Evolutionary conservation across 2,113 vertebrate species (phyloP).

Genomic region (Oryctolagus cuniculus): mOryCun1.1 NC_091440.1:26698501-26699000

Average conservation of each 20-base stretch:
- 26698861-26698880: background rate
- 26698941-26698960: background rate
- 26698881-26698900: background rate
- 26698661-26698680: background rate
- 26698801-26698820: background rate
- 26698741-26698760: background rate
- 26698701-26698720: background rate
- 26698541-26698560: background rate
- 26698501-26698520: background rate
- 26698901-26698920: background rate
- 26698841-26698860: no score
- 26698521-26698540: background rate
- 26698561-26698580: background rate
- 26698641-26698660: background rate
- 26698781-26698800: background rate
- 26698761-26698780: background rate
- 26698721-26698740: background rate
- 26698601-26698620: background rate
- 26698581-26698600: background rate
- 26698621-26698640: conserved; percentile 13
- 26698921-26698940: background rate
- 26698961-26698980: no score
- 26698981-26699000: no score
- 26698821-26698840: background rate
- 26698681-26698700: background rate